Conservation (phyloP, 2,888 invertebrate genomes). For the Scaptodrosophila latifasciaeformis region DNA sequence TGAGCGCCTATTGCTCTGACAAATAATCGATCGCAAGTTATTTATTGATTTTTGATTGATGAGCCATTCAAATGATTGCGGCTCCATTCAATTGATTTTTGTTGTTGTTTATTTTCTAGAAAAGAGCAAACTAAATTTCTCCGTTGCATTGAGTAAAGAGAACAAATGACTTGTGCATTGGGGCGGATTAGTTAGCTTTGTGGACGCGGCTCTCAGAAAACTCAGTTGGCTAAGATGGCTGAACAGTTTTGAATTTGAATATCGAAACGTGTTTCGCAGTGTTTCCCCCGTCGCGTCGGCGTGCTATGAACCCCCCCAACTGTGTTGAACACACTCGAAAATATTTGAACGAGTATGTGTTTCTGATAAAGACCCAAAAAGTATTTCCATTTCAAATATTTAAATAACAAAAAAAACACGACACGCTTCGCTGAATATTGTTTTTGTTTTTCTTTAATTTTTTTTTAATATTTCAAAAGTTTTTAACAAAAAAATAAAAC, state of each 20-base stretch:
- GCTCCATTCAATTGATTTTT: no score
- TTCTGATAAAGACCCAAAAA: no score
- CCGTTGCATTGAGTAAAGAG: background rate
- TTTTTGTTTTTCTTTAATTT: constrained; percentile 28
- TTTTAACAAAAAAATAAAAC: constrained; percentile 42
- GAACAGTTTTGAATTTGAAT: constrained; percentile 47
- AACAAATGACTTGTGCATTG: constrained; percentile 21
- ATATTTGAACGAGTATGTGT: no score
- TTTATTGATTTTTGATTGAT: constrained; percentile 72
- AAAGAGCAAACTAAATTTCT: background rate
- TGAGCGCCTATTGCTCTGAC: constrained; percentile 56
- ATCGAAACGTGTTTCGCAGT: constrained; percentile 25
- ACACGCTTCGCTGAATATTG: no score
- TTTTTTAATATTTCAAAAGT: constrained; percentile 50
- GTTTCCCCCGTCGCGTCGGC: constrained; percentile 25
- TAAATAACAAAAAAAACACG: constrained; percentile 24
- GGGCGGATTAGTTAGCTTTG: constrained; percentile 71
- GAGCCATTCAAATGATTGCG: background rate
- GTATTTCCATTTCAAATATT: no score
- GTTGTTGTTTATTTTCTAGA: no score
- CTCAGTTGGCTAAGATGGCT: constrained; percentile 22
- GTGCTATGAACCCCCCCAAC: constrained; percentile 8
- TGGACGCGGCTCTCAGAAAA: constrained; percentile 59
- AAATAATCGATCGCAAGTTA: constrained; percentile 70
- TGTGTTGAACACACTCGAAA: constrained; percentile 31